phyloP scores from a whole-genome alignment of 2,113 vertebrate species.

The Nesoenas mayeri region DNA sequence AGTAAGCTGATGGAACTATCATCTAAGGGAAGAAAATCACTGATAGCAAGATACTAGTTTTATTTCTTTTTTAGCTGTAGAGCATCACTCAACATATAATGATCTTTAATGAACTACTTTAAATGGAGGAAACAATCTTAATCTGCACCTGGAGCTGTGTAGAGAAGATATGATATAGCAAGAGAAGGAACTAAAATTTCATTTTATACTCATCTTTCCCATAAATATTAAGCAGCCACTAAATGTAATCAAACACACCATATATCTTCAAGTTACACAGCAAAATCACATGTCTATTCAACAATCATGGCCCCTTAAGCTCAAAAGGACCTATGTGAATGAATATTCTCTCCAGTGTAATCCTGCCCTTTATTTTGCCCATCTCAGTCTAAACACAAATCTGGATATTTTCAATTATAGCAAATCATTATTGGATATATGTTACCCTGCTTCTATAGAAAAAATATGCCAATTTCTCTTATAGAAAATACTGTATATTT shows the following conservation, averaged over 20 bases:
- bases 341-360: background rate
- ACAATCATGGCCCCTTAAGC: background rate
- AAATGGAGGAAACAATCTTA: background rate
- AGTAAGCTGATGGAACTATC: background rate
- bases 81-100: background rate
- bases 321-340: background rate
- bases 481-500: background rate
- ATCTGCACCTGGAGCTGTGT: background rate
- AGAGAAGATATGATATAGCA: background rate
- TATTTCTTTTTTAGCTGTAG: background rate
- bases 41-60: background rate
- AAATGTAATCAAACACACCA: background rate
- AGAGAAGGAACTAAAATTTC: background rate
- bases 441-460: background rate
- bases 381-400: background rate
- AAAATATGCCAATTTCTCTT: background rate
- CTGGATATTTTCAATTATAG: background rate
- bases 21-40: background rate
- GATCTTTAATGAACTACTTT: background rate
- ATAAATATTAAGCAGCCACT: background rate
- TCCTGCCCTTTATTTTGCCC: background rate
- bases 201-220: background rate
- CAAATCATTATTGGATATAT: accelerated
- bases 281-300: background rate
- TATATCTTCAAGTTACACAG: background rate